Percentiles rank a stretch among this genome's conserved stretches.
Evolutionary conservation across 2,113 vertebrate species (phyloP).

Genomic region (Psittacula cyanocephala): DNA sequence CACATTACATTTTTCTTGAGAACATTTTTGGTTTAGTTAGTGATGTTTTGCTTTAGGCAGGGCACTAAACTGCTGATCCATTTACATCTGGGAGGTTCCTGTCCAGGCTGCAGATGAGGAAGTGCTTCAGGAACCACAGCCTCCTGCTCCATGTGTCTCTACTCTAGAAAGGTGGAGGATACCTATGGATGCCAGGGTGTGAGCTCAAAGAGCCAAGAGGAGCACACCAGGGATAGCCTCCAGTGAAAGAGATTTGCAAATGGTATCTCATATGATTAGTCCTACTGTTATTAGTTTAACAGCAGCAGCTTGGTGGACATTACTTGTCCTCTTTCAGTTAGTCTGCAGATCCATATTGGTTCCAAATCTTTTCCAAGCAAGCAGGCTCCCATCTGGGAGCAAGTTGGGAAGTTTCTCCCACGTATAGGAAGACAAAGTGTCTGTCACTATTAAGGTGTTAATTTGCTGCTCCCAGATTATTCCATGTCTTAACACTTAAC

Average conservation of each 20-base stretch:
- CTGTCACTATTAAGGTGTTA: not conserved
- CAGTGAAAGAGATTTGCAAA: not conserved
- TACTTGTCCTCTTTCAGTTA: not conserved
- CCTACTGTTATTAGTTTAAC: not conserved
- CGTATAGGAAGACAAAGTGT: not conserved
- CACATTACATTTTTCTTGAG: not conserved
- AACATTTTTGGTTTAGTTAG: not conserved
- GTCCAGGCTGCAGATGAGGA: not conserved
- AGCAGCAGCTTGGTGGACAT: not conserved
- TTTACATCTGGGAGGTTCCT: not conserved
- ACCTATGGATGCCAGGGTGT: rapidly evolving
- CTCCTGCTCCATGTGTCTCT: not conserved
- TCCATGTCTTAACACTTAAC: not conserved
- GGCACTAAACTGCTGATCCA: not conserved
- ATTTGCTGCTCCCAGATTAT: not conserved
- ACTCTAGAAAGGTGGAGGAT: not conserved
- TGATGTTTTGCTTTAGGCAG: not conserved
- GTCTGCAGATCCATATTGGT: not conserved
- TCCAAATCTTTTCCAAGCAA: not conserved
- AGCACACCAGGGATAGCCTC: not conserved
- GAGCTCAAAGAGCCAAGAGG: not conserved
- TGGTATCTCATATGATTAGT: not conserved
- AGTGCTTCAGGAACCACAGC: not conserved
- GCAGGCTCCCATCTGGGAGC: not conserved
- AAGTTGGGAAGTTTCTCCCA: not conserved